Evolutionary conservation across 2,113 vertebrate genomes (phyloP).

Genomic region (Chrysochloris asiatica): DNA sequence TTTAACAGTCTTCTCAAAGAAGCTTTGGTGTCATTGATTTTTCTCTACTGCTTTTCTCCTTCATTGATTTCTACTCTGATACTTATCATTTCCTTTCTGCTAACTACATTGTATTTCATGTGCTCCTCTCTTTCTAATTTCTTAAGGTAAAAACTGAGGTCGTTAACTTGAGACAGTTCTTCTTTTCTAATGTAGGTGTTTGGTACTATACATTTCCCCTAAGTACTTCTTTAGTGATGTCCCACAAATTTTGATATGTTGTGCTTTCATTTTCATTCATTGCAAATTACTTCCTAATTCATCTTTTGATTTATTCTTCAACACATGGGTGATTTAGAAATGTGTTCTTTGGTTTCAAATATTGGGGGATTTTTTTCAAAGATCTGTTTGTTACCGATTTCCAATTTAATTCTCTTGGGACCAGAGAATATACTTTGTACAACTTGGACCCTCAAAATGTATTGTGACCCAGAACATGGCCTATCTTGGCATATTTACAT

Average conservation of each 20-base stretch:
- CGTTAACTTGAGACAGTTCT: not conserved
- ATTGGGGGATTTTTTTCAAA: constrained; percentile 45
- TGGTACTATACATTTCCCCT: constrained; percentile 1
- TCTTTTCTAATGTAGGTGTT: not conserved
- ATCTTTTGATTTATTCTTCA: constrained; percentile 22
- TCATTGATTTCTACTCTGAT: constrained; percentile 6
- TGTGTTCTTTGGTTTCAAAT: constrained; percentile 34
- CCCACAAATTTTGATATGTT: constrained; percentile 3
- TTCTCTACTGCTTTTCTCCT: constrained; percentile 9
- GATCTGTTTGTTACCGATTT: constrained; percentile 24
- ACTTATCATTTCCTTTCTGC: constrained; percentile 20
- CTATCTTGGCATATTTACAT: not conserved
- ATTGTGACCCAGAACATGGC: not conserved
- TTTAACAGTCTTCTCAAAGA: constrained; percentile 26
- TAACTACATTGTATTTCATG: not conserved
- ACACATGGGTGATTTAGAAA: constrained; percentile 30
- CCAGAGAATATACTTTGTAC: not conserved
- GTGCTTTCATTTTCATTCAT: constrained; percentile 13
- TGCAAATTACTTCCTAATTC: constrained; percentile 50
- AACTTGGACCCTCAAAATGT: not conserved
- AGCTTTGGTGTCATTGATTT: constrained; percentile 11
- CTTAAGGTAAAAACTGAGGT: constrained; percentile 17
- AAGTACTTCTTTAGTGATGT: not conserved
- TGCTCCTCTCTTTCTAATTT: constrained; percentile 19
- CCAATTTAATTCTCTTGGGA: not conserved